Percentiles rank a stretch among this genome's conserved stretches.
Evolutionary conservation across 2,888 invertebrate species (phyloP).

Genomic region (Teinopalpus imperialis): DNA sequence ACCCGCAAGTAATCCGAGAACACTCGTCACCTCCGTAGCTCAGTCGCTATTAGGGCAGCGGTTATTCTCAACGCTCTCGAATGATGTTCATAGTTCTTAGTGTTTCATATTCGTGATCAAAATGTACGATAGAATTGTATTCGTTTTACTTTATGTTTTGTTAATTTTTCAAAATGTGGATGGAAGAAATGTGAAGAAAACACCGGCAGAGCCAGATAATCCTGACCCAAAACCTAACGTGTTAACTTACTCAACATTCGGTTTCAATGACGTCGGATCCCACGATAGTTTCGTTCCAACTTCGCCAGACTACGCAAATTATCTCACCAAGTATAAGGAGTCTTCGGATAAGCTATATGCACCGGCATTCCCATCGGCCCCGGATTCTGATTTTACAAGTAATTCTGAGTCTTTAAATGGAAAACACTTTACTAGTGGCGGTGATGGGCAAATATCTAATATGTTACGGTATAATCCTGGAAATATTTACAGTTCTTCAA

Average conservation of each 20-base stretch:
- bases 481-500: slow-evolving; percentile 51
- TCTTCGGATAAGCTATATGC: slow-evolving; percentile 59
- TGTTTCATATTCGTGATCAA: slow-evolving; percentile 47
- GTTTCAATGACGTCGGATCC: slow-evolving; percentile 68
- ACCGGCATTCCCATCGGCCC: slow-evolving; percentile 66
- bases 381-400: slow-evolving; percentile 52
- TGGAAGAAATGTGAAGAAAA: slow-evolving; percentile 56
- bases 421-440: slow-evolving; percentile 40
- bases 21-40: slow-evolving; percentile 27
- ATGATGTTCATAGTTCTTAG: slow-evolving; percentile 60
- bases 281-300: slow-evolving; percentile 70
- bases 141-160: slow-evolving; percentile 48
- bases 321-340: slow-evolving; percentile 54
- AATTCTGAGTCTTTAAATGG: slow-evolving; percentile 45
- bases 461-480: slow-evolving; percentile 52
- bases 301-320: slow-evolving; percentile 65
- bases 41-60: slow-evolving; percentile 66
- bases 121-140: slow-evolving; percentile 58
- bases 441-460: slow-evolving; percentile 49
- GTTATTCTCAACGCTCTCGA: slow-evolving; percentile 55
- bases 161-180: slow-evolving; percentile 43
- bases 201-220: slow-evolving; percentile 49
- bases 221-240: slow-evolving; percentile 65
- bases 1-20: slow-evolving; percentile 33
- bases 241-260: slow-evolving; percentile 71